A percentile compares a stretch with the other conserved stretches of the same genome.
Evolutionary conservation across 2,113 vertebrate genomes (phyloP).

Genomic region (Neopipo cinnamomea): DNA sequence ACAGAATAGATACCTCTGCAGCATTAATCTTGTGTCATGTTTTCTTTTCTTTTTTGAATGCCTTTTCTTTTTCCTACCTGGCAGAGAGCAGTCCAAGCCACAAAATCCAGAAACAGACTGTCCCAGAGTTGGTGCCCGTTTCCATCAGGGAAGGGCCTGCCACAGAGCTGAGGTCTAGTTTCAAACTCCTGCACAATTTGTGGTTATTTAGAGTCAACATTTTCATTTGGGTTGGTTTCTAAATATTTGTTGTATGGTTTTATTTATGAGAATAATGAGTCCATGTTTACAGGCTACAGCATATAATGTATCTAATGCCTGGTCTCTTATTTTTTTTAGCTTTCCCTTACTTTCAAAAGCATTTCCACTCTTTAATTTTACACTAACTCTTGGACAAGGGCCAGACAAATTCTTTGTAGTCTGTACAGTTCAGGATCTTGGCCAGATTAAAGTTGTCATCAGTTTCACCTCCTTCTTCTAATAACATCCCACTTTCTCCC

Average conservation of each 20-base stretch:
- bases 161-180: constrained; percentile 13
- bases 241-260: constrained; percentile 49
- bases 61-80: neutral
- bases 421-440: neutral
- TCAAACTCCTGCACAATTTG: constrained; percentile 22
- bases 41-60: neutral
- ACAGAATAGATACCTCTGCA: neutral
- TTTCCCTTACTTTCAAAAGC: constrained; percentile 18
- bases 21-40: neutral
- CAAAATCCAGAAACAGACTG: constrained; percentile 28
- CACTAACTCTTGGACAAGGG: constrained; percentile 4
- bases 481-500: neutral
- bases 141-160: neutral
- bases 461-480: constrained; percentile 3
- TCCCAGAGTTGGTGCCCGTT: neutral
- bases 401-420: constrained; percentile 35
- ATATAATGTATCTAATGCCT: neutral
- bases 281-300: neutral
- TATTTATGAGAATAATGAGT: constrained; percentile 41
- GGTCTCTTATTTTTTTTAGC: neutral
- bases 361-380: constrained; percentile 46
- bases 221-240: constrained; percentile 9
- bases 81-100: neutral
- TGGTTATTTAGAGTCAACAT: constrained; percentile 19
- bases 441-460: constrained; percentile 48